These are phyloP conservation scores for Phoxinus dragarum DNA, from an alignment of 2,797 vertebrate genomes.

Conservation along the genomic window DNA sequence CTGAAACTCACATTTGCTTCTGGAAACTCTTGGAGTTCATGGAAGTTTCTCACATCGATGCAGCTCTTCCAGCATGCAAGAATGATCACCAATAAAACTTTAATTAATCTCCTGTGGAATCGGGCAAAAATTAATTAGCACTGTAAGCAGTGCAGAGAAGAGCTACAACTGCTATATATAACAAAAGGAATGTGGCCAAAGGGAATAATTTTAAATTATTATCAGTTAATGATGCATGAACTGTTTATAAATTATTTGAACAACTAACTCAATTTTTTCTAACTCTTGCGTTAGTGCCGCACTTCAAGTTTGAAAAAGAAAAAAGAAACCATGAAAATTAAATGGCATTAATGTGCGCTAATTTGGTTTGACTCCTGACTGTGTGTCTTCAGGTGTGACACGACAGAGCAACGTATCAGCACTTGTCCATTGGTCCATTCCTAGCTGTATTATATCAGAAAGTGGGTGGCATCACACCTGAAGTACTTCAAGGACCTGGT, in stretches of 20 bases:
- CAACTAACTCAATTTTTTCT: background rate
- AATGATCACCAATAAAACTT: constrained; percentile 34
- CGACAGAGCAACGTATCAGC: background rate
- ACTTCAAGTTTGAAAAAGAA: background rate
- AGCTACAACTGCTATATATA: constrained; percentile 38
- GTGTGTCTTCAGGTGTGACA: background rate
- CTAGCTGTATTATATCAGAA: background rate
- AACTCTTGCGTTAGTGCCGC: too few species aligned
- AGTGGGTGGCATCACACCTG: background rate
- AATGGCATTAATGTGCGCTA: background rate
- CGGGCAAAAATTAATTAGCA: constrained; percentile 37
- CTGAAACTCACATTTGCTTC: background rate
- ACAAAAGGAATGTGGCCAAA: constrained; percentile 16
- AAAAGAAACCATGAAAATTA: background rate
- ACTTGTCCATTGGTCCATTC: background rate
- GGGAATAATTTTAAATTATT: constrained; percentile 22
- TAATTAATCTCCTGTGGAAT: constrained; percentile 50
- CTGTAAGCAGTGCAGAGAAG: constrained; percentile 9
- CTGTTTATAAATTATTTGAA: background rate
- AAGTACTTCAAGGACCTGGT: background rate
- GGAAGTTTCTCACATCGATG: constrained; percentile 1
- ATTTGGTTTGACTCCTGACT: background rate
- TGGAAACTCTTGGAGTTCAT: background rate
- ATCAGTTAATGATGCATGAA: constrained; percentile 45
- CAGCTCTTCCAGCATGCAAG: constrained; percentile 21